Conservation (phyloP, 2,888 invertebrate species). For the Trissolcus japonicus region DNA sequence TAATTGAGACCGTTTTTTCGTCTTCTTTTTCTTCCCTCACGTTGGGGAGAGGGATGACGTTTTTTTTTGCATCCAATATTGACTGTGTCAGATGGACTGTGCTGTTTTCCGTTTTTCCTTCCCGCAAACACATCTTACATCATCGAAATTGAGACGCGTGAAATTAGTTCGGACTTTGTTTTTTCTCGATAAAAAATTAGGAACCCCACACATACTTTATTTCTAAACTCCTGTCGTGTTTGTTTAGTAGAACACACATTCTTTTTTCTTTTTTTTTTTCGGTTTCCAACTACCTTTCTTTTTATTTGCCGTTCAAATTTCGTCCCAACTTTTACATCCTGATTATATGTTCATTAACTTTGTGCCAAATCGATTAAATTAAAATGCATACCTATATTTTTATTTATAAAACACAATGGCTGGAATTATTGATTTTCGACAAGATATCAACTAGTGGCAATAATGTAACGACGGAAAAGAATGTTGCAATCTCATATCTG, state of each 20-base stretch:
- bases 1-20: conserved; percentile 44
- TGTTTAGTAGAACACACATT: conserved; percentile 25
- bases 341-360: too few relatives aligned
- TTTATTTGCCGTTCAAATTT: not conserved
- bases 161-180: conserved; percentile 47
- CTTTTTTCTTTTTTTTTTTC: not conserved
- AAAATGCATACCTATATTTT: not conserved
- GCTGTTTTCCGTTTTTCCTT: conserved; percentile 47
- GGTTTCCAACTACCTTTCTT: not conserved
- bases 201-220: conserved; percentile 1
- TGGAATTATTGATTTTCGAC: too few relatives aligned
- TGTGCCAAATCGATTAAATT: too few relatives aligned
- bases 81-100: conserved; percentile 52
- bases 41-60: conserved; percentile 17
- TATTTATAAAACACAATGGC: too few relatives aligned
- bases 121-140: conserved; percentile 40
- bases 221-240: conserved; percentile 8
- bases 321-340: too few relatives aligned
- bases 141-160: conserved; percentile 55
- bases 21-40: conserved; percentile 43
- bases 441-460: too few relatives aligned
- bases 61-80: conserved; percentile 41
- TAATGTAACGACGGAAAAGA: too few relatives aligned
- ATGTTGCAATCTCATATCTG: too few relatives aligned
- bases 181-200: conserved; percentile 35